These are phyloP conservation scores for Drosophila anomalipes DNA, from an alignment of 2,888 invertebrate genomes.

Conservation along the genomic window DNA sequence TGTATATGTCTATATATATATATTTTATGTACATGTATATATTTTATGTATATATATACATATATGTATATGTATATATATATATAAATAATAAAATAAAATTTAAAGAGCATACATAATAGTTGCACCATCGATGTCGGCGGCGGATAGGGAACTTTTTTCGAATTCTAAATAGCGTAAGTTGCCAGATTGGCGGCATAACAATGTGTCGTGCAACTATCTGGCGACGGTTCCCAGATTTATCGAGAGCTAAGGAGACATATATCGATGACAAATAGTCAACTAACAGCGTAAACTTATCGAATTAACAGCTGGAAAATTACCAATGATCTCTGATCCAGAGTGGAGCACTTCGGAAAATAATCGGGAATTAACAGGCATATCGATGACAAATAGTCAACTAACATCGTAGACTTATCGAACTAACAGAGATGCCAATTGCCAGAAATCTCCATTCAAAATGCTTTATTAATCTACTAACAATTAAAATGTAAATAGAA, in stretches of 20 bases:
- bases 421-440: not conserved
- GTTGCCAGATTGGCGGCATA: not conserved
- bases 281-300: not conserved
- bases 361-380: not conserved
- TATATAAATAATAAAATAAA: constrained; percentile 41
- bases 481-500: not conserved
- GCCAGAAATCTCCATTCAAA: not conserved
- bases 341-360: not conserved
- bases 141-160: not conserved
- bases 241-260: not conserved
- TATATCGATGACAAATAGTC: not conserved
- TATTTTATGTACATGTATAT: constrained; percentile 28
- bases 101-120: constrained; percentile 36
- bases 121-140: not conserved
- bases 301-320: not conserved
- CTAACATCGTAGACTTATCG: not conserved
- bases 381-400: not conserved
- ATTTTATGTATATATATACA: constrained; percentile 16
- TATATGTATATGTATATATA: constrained; percentile 19
- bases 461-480: not conserved
- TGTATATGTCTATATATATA: constrained; percentile 20
- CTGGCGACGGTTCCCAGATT: constrained; percentile 3
- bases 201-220: not conserved
- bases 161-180: not conserved
- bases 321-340: not conserved